Conservation (phyloP, 2,888 invertebrate genomes). For the Adelphocoris suturalis region DNA sequence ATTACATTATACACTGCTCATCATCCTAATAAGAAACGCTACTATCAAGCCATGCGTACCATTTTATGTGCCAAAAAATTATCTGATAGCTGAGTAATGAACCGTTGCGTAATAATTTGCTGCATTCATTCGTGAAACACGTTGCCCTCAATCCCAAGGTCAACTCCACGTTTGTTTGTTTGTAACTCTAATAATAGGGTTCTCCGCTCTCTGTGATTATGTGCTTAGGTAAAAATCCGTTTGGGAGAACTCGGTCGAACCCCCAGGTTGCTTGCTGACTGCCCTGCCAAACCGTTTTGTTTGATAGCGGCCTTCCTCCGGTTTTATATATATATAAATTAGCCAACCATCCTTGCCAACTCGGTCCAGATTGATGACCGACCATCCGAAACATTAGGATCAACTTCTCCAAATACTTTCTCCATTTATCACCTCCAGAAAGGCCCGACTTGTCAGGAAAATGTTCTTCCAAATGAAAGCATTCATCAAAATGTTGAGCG, state of each 20-base stretch:
- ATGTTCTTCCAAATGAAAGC: background rate
- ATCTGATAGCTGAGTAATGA: too few species aligned
- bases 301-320: slow-evolving; percentile 23
- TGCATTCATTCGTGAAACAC: background rate
- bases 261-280: background rate
- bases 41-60: too few species aligned
- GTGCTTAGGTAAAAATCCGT: slow-evolving; percentile 5
- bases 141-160: background rate
- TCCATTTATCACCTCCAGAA: slow-evolving; percentile 1
- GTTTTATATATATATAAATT: slow-evolving; percentile 33
- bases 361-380: background rate
- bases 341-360: slow-evolving; percentile 28
- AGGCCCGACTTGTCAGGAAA: background rate
- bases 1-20: too few species aligned
- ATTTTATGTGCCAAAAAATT: too few species aligned
- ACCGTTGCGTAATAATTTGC: too few species aligned
- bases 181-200: background rate
- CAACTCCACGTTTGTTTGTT: background rate
- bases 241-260: background rate
- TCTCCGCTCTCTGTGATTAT: slow-evolving; percentile 2
- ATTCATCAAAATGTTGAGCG: slow-evolving; percentile 10
- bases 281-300: slow-evolving; percentile 12
- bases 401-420: slow-evolving; percentile 27
- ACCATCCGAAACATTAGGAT: slow-evolving; percentile 20
- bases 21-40: too few species aligned